Evolutionary conservation across 2,113 vertebrate genomes (phyloP).

Genomic region (Pongo abelii): DNA sequence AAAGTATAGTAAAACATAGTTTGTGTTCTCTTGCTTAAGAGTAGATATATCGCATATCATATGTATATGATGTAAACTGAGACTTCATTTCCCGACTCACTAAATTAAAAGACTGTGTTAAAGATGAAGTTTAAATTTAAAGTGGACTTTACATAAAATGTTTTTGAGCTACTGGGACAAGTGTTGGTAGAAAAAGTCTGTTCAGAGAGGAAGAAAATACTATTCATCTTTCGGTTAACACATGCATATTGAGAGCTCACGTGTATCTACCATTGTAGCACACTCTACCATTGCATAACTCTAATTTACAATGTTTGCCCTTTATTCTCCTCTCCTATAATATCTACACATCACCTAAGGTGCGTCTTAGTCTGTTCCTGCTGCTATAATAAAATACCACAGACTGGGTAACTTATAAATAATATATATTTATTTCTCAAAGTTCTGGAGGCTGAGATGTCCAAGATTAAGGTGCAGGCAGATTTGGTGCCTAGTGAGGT

Average conservation of each 20-base stretch:
- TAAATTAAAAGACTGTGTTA: conserved; percentile 19
- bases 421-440: neutral
- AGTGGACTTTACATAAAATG: conserved; percentile 14
- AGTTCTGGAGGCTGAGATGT: neutral
- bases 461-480: neutral
- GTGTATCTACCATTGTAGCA: neutral
- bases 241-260: neutral
- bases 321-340: neutral
- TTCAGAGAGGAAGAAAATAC: neutral
- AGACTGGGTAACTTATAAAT: neutral
- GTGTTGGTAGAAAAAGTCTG: neutral
- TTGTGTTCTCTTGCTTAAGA: conserved; percentile 8
- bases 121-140: conserved; percentile 18
- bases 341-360: neutral
- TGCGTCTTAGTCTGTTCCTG: neutral
- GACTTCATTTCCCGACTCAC: conserved; percentile 24
- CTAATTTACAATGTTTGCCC: neutral
- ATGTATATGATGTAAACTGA: neutral
- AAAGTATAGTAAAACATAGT: conserved; percentile 13
- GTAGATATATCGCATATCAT: neutral
- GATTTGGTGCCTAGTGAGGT: neutral
- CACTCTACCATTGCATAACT: neutral
- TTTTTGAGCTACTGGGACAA: neutral
- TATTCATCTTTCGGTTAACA: neutral
- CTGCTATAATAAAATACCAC: neutral